These are phyloP conservation scores for Pteropus rufus DNA, from an alignment of 2,797 vertebrate genomes.

Conservation along the genomic window DNA sequence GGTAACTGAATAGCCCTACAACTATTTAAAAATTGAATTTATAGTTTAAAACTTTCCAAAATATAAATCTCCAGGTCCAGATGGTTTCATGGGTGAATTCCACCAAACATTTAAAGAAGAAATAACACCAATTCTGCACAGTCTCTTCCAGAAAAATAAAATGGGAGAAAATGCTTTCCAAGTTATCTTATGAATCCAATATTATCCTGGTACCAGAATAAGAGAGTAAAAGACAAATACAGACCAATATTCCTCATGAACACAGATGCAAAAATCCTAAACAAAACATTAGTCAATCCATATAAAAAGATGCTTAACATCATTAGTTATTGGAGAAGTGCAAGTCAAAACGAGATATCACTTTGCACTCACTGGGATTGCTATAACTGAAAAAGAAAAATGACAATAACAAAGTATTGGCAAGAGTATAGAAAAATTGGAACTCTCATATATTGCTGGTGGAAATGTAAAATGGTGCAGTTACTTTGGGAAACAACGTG, in stretches of 20 bases:
- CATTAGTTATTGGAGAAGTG: not conserved
- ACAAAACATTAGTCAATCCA: not conserved
- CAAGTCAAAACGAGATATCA: not conserved
- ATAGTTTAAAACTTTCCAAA: not conserved
- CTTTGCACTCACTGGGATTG: not conserved
- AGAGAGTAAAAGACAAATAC: not conserved
- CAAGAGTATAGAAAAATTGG: not conserved
- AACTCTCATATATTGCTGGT: not conserved
- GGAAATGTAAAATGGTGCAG: not conserved
- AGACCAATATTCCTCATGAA: not conserved
- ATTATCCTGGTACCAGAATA: not conserved
- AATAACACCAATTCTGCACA: not conserved
- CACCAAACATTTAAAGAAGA: not conserved
- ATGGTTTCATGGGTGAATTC: not conserved
- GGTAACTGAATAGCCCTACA: not conserved
- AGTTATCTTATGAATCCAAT: constrained; percentile 2
- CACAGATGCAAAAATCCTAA: not conserved
- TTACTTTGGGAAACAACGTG: not conserved
- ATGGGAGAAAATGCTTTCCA: not conserved
- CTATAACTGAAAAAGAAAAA: not conserved
- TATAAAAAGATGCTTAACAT: not conserved
- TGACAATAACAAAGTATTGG: not conserved
- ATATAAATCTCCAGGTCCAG: not conserved
- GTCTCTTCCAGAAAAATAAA: not conserved
- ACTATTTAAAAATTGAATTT: not conserved